A percentile compares a stretch with the other conserved stretches of the same genome.
Evolutionary conservation across 2,888 invertebrate genomes (phyloP).

Genomic region (Galeruca laticollis): DNA sequence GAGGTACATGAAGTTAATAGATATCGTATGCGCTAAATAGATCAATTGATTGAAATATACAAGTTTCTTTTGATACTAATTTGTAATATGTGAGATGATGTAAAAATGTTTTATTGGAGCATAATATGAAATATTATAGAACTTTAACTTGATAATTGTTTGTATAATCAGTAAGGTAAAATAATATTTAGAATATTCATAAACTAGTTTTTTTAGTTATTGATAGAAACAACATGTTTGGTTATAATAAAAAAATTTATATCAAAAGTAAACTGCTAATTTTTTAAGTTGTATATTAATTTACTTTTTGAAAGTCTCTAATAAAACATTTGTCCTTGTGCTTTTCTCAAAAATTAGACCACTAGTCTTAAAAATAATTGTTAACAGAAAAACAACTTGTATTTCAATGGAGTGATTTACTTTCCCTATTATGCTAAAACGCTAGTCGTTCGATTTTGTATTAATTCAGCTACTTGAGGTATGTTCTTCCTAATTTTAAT

Average conservation of each 20-base stretch:
- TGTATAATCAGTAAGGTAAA: no score
- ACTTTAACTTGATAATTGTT: neutral
- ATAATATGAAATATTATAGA: neutral
- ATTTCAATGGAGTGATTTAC: constrained; percentile 18
- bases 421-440: constrained; percentile 16
- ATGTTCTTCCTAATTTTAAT: constrained; percentile 11
- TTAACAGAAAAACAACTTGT: constrained; percentile 15
- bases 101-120: neutral
- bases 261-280: no score
- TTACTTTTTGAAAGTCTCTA: neutral
- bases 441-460: constrained; percentile 17
- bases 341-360: neutral
- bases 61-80: constrained; percentile 10
- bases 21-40: constrained; percentile 86
- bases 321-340: constrained; percentile 3
- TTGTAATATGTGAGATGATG: neutral
- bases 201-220: no score
- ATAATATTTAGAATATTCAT: no score
- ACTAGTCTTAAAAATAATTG: neutral
- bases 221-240: no score
- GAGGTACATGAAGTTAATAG: constrained; percentile 87
- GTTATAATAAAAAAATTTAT: no score
- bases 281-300: no score
- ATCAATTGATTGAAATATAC: neutral
- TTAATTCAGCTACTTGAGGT: constrained; percentile 6